Conservation (phyloP, 1,140 invertebrate species). For the Cydia strobilella region DNA sequence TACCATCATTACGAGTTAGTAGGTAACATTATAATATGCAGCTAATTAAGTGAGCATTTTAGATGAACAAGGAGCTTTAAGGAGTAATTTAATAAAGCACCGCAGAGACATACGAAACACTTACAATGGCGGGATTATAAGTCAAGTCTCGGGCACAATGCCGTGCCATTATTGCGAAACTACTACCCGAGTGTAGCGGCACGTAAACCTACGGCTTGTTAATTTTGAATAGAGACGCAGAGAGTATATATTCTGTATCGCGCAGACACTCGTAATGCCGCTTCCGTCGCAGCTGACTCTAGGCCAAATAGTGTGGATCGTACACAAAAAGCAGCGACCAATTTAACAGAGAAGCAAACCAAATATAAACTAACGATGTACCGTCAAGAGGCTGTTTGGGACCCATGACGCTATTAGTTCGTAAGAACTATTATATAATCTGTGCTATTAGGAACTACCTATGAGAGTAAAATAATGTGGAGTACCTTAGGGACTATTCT, state of each 20-base stretch:
- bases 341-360: conserved; percentile 40
- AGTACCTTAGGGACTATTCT: no score
- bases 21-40: background rate
- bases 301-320: conserved; percentile 66
- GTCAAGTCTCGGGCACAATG: conserved; percentile 26
- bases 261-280: conserved; percentile 46
- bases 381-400: no score
- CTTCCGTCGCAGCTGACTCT: conserved; percentile 56
- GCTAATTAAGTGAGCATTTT: conserved; percentile 1
- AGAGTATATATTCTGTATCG: conserved; percentile 44
- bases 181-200: conserved; percentile 29
- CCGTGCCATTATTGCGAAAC: conserved; percentile 34
- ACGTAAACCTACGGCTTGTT: conserved; percentile 38
- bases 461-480: no score
- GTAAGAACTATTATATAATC: no score
- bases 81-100: conserved; percentile 30
- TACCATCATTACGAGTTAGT: background rate
- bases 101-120: conserved; percentile 30
- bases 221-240: conserved; percentile 48
- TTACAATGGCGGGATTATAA: conserved; percentile 33
- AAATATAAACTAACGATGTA: background rate
- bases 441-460: no score
- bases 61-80: conserved; percentile 13
- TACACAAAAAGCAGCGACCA: conserved; percentile 53
- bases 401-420: no score